A percentile compares a stretch with the other conserved stretches of the same genome.
These are phyloP conservation scores for Drosophila lowei DNA, from an alignment of 1,140 invertebrate species.

Conservation along the genomic window DNA sequence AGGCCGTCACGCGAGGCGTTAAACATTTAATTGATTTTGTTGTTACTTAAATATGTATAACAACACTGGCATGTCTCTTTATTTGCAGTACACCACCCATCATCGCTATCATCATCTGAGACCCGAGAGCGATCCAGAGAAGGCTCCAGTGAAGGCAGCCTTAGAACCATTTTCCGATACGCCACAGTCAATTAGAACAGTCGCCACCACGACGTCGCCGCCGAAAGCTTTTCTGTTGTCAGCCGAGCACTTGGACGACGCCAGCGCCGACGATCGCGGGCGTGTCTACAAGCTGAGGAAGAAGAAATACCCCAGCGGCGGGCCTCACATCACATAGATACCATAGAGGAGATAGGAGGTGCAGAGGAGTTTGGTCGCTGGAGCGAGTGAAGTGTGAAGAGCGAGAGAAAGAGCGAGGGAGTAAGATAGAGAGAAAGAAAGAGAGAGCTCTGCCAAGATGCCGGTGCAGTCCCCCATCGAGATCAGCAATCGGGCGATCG, in stretches of 20 bases:
- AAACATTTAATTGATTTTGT: constrained; percentile 45
- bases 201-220: constrained; percentile 82
- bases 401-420: constrained; percentile 1
- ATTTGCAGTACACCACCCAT: too few species aligned
- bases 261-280: constrained; percentile 76
- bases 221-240: constrained; percentile 68
- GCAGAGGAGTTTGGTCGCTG: constrained; percentile 3
- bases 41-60: constrained; percentile 11
- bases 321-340: constrained; percentile 72
- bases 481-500: constrained; percentile 84
- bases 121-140: too few species aligned
- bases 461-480: constrained; percentile 84
- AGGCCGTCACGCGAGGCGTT: constrained; percentile 30
- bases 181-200: constrained; percentile 66
- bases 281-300: constrained; percentile 82
- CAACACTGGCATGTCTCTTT: background rate
- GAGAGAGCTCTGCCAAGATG: constrained; percentile 46
- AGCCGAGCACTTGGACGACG: constrained; percentile 71
- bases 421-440: background rate
- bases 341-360: constrained; percentile 2
- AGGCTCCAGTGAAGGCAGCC: constrained; percentile 12
- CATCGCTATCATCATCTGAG: too few species aligned
- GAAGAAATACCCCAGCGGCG: constrained; percentile 72
- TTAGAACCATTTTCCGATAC: constrained; percentile 57
- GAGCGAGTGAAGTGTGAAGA: constrained; percentile 6